phyloP scores from a whole-genome alignment of 1,140 invertebrate genomes.

The Drosophila tristis region DNA sequence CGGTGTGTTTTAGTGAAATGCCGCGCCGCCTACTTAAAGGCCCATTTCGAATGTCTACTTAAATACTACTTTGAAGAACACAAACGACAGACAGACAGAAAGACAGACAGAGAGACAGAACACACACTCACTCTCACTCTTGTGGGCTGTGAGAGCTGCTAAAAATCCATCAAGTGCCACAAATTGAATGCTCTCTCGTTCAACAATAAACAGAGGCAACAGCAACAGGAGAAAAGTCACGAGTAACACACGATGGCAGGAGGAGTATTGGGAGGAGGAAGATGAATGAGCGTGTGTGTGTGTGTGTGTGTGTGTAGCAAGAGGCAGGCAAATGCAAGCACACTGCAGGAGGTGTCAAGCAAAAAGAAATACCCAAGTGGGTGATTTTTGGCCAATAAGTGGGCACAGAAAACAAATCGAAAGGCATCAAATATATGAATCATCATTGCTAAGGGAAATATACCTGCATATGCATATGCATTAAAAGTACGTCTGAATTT shows the following conservation, averaged over 20 bases:
- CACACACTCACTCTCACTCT: neutral
- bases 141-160: conserved; percentile 49
- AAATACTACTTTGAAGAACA: conserved; percentile 62
- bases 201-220: conserved; percentile 22
- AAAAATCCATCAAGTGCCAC: conserved; percentile 73
- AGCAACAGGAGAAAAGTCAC: neutral
- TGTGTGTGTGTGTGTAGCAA: neutral
- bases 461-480: too few relatives aligned
- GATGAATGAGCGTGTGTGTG: neutral
- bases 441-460: too few relatives aligned
- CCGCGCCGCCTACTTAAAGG: conserved; percentile 57
- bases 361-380: too few relatives aligned
- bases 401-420: too few relatives aligned
- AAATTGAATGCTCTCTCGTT: conserved; percentile 44
- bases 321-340: neutral
- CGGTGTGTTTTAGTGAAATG: conserved; percentile 48
- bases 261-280: neutral
- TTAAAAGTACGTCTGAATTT: too few relatives aligned
- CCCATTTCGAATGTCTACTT: conserved; percentile 68
- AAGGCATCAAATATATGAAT: too few relatives aligned
- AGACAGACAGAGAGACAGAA: too few relatives aligned
- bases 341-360: neutral
- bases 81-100: conserved; percentile 18
- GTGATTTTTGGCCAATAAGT: too few relatives aligned
- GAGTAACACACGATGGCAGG: conserved; percentile 8